A percentile compares a stretch with the other conserved stretches of the same genome.
phyloP scores from a whole-genome alignment of 1,140 invertebrate genomes.

The Frieseomelitta varia region DNA sequence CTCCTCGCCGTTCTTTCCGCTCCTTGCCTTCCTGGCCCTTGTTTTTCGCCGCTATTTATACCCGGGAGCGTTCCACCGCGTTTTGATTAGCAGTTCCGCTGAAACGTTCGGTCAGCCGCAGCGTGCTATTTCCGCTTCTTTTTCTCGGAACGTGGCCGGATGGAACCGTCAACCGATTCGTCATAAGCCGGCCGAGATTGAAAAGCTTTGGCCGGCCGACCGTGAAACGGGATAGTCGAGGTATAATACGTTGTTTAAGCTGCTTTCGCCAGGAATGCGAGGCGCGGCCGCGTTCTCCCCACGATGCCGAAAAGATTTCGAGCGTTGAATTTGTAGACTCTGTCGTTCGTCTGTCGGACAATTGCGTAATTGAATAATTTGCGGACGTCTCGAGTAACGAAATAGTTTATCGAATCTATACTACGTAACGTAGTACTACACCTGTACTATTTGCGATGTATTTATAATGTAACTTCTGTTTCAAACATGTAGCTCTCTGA shows the following conservation, averaged over 20 bases:
- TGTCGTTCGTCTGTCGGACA: neutral
- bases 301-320: neutral
- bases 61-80: conserved; percentile 43
- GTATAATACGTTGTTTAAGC: neutral
- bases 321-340: neutral
- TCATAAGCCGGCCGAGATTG: conserved; percentile 24
- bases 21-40: conserved; percentile 4
- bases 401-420: neutral
- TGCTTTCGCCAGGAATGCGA: neutral
- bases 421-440: neutral
- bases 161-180: neutral
- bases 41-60: conserved; percentile 49
- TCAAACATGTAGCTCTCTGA: neutral
- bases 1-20: conserved; percentile 19
- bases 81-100: conserved; percentile 51
- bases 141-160: neutral
- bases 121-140: neutral
- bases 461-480: neutral
- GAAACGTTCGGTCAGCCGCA: conserved; percentile 32
- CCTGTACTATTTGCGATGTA: too few species aligned
- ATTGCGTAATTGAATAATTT: neutral
- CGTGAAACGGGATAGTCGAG: neutral
- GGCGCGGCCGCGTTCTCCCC: neutral
- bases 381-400: neutral
- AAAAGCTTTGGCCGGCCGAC: neutral